Base-by-base conservation (phyloP, 2,888 invertebrate species). In the Andricus quercusramuli region DNA sequence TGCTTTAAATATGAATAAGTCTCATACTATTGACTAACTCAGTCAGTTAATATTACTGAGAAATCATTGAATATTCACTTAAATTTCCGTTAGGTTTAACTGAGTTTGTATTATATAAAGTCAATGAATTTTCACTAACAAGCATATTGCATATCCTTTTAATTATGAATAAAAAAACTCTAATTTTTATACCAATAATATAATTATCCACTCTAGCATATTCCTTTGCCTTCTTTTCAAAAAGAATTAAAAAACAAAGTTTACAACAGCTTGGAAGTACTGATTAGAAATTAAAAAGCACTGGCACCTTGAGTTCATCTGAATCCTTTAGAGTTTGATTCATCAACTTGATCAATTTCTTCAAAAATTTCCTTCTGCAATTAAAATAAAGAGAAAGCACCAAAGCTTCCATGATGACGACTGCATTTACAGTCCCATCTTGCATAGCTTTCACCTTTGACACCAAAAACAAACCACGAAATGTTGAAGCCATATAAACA, bases 331-430 rank as follows among this genome's bases (percentile, higher is more conserved):
- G 77, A 47, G 84, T 70, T 0, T 32, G 9, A 20, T 89, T 85
- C 29, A 87, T 41, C 59, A 84, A 81, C 0, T 51, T 67, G 3
- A 89, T 85, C 37, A 89, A 56, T 41, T 51, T 62, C 13, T 68
- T 78, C 6, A 88, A n/a, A 59, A 83, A 62, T 13, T 80, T 70
- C 5, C 82, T 81, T 17, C 77, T 82, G 2, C 47, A 66, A 70
- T 88, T 82, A 59, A 89, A 67, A 47, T 87, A 83, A 22, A 79
- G 20, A 0, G 79, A 20, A 44, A 86, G 70, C 20, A 85, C 25
- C 1, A 87, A 29, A 1, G 77, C 67, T 65, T 89, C 89, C 5
- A 78, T 2, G 1, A 67, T 25, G 2, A 88, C 81, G 9, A 86
- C 78, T 0, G 79, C 64, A 22, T 76, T 80, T 2, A 86, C 79